Evolutionary conservation across 2,888 invertebrate genomes (phyloP), one percentile per base, ranked within the genome.

Genomic region (Chelonus formosanus): DNA sequence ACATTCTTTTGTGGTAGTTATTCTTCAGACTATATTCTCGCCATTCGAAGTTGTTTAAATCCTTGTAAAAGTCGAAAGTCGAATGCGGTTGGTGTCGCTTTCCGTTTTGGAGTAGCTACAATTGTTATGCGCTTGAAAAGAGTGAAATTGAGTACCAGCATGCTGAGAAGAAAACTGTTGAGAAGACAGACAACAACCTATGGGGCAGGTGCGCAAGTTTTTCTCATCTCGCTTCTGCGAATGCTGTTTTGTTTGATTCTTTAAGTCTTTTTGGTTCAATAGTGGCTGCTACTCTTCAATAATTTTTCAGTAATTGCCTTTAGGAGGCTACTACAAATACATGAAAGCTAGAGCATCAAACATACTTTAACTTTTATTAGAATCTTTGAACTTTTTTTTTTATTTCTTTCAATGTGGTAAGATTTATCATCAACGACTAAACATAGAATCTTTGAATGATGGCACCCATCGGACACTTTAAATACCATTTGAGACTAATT

Each of bases 81-180:
- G 55, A 73, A 78, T 72, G 73, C 73, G 78, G 70, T 73, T 66
- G 78, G 80, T 80, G 79, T 81, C 80, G 75, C 74, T 80, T 79
- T 76, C 68, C 77, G 72, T 68, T 77, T 73, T 82, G 78, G 76
- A 83, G 80, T 81, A 80, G 79, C 69, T 74, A 58, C 82, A 74
- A 83, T 83, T 83, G 83, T 83, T 79, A 76, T 68, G 61, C 73
- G 57, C 69, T 76, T 81, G 77, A 82, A 83, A 82, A 79, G 82
- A 82, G 77, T 83, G 81, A 82, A 83, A 83, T 83, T 81, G 81
- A 83, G 77, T 80, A 78, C 40, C 73, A 66, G 72, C 73, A 67
- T 67, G 67, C 69, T 48, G 53, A 47, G 48, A 61, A 65, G 52
- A 54, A 44, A 4, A 48, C 48, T 8, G 40, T 20, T 47, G n/a